These are phyloP conservation scores for Lerista edwardsae DNA, from an alignment of 2,797 vertebrate genomes.

Conservation along the genomic window DNA sequence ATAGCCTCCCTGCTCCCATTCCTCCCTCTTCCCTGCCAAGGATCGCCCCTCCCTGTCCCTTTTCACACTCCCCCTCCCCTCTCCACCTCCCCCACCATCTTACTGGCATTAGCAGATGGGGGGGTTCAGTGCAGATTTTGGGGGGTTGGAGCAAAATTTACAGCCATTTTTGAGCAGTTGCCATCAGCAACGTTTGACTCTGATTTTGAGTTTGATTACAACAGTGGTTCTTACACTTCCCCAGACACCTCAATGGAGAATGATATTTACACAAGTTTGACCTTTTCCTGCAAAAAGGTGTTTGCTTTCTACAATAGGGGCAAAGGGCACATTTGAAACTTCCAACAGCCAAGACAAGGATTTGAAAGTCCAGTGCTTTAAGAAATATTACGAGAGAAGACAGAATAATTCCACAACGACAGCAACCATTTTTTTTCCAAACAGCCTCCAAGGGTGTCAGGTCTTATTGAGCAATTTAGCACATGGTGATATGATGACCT, in stretches of 20 bases:
- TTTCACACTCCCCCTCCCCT: too few species aligned
- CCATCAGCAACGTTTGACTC: too few species aligned
- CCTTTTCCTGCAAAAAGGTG: not conserved
- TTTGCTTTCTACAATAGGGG: not conserved
- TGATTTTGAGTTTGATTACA: not conserved
- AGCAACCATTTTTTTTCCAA: not conserved
- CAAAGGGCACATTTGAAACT: not conserved
- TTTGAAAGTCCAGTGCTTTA: not conserved
- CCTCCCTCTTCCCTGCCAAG: too few species aligned
- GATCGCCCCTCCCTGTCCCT: too few species aligned
- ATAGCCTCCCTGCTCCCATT: too few species aligned
- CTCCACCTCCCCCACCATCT: too few species aligned
- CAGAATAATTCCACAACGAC: not conserved
- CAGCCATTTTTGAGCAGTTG: too few species aligned
- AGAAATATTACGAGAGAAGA: not conserved
- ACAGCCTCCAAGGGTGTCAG: not conserved
- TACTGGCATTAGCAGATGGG: too few species aligned
- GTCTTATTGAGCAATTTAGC: slow-evolving; percentile 7
- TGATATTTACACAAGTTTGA: not conserved
- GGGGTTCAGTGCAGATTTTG: too few species aligned
- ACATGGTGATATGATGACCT: not conserved
- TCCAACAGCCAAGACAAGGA: too few species aligned
- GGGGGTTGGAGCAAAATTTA: too few species aligned
- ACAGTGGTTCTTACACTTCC: too few species aligned
- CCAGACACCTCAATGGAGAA: not conserved